phyloP scores from a whole-genome alignment of 2,113 vertebrate genomes.

The Stigmatopora nigra region DNA sequence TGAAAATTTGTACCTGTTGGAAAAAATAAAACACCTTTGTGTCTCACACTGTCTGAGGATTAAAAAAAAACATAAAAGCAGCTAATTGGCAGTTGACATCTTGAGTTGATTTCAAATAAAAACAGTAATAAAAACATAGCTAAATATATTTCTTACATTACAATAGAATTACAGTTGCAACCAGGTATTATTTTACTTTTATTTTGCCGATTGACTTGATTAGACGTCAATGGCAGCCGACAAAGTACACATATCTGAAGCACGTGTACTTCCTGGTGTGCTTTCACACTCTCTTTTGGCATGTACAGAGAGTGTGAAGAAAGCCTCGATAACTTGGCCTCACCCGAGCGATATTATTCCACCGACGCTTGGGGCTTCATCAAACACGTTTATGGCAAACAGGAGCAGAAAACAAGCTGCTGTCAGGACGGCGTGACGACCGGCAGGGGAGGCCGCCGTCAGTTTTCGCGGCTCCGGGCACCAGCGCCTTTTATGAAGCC shows the following conservation, averaged over 20 bases:
- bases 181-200: no score
- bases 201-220: no score
- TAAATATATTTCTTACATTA: no score
- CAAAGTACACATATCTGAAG: constrained; percentile 13
- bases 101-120: no score
- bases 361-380: background rate
- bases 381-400: constrained; percentile 10
- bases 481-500: constrained; percentile 38
- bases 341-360: constrained; percentile 2
- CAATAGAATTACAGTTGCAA: no score
- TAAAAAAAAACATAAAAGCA: background rate
- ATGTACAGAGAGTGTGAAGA: constrained; percentile 25
- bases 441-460: background rate
- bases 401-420: background rate
- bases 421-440: constrained; percentile 7
- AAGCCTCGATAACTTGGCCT: constrained; percentile 24
- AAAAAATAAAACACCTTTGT: constrained; percentile 13
- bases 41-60: constrained; percentile 6
- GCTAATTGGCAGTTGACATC: no score
- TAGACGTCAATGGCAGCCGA: background rate
- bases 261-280: constrained; percentile 4
- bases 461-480: constrained; percentile 24
- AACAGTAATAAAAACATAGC: no score
- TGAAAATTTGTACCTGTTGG: constrained; percentile 39
- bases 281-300: constrained; percentile 27